Base-by-base conservation (phyloP, 2,888 invertebrate genomes). In the Pristionchus exspectatus region DNA sequence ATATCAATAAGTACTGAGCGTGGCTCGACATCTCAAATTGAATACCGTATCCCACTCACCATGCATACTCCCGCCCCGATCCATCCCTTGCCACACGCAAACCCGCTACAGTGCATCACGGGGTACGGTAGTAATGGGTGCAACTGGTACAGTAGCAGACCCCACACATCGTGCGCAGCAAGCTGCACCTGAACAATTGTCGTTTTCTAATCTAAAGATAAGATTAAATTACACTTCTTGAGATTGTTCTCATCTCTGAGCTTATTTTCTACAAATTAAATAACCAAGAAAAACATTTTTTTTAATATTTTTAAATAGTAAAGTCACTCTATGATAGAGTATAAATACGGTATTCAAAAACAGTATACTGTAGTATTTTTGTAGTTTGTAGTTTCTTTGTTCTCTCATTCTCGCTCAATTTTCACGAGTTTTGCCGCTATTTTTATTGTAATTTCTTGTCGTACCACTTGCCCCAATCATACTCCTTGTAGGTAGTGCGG, bases 51-150 rank as follows among this genome's bases (percentile, higher is more conserved):
- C 44, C 44, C 44, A 18, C 84, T 30, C n/a, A 84, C 84, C 84
- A 84, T 16, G 27, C 56, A 84, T 1, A 14, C 33, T 10, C 84
- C 84, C 18, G 84, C 56, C 5, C 24, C 12, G 0, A 84, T 12
- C 84, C 84, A 84, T 24, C 77, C 18, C 21, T 44, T 33, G 14
- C 83, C 83, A n/a, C 84, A 84, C 27, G 33, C 56, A 21, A 84
- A 59, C 18, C 84, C 84, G 56, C 59, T 84, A 59, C 84, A 84
- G 59, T 84, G 54, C 27, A 84, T 24, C 9, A 24, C 56, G 30
- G 84, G 84, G n/a, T 84, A 84, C 56, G 84, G 84, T 33, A 84
- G 56, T 2, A 84, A 1, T 27, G 84, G 84, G 56, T 84, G 56
- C 59, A 84, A 7, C 59, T 84, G 84, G 56, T 56, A 84, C 59